These are phyloP conservation scores for Alviniconcha strummeri DNA, from an alignment of 2,888 invertebrate species.

Conservation along the genomic window DNA sequence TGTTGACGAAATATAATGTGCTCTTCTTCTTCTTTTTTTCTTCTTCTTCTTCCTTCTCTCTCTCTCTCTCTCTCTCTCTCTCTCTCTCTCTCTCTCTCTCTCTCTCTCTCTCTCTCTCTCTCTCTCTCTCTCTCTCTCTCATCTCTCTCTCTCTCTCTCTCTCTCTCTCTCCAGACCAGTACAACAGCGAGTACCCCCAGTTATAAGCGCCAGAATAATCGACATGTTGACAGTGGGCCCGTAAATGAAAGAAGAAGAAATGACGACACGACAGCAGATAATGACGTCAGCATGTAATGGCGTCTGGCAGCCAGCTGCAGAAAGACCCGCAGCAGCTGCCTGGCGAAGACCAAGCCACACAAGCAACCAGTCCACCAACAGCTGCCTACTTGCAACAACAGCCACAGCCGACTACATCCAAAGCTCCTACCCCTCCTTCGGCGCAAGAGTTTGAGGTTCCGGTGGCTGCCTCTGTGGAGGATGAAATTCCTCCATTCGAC, in stretches of 20 bases:
- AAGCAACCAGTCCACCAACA: not conserved
- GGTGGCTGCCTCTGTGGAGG: no score
- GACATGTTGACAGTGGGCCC: no score
- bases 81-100: no score
- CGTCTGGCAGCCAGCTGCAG: slow-evolving; percentile 31
- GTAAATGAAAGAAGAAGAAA: not conserved
- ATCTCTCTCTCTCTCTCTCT: not conserved
- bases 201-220: no score
- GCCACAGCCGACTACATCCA: not conserved
- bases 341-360: no score
- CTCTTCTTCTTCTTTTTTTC: not conserved
- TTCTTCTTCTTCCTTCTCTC: no score
- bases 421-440: not conserved
- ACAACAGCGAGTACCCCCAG: no score
- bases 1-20: not conserved
- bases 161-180: not conserved
- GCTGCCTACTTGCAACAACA: no score
- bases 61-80: no score
- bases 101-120: not conserved
- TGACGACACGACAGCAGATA: not conserved
- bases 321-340: slow-evolving; percentile 15
- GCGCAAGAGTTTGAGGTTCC: no score
- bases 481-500: no score
- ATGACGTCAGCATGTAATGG: slow-evolving; percentile 32
- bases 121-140: not conserved